Evolutionary conservation across 2,888 invertebrate species (phyloP), one percentile per base, ranked within the genome.

Genomic region (Dromius quadrimaculatus): DNA sequence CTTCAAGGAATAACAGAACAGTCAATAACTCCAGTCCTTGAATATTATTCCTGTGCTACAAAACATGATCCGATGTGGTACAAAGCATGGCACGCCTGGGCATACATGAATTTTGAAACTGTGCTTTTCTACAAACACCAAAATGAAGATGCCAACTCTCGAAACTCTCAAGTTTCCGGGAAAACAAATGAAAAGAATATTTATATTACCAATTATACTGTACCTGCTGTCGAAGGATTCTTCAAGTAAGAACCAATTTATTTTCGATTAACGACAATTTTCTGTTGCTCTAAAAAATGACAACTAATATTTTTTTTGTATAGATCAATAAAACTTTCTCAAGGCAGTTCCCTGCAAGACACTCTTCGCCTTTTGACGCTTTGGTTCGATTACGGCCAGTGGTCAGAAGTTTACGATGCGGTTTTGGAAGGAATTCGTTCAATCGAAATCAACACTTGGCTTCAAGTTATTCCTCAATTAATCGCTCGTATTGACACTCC

Each of bases 11-110:
- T 94, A 61, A 92, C 90, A 72, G 91, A 93, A 76, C 82, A 85
- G 9, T 93, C 94, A 0, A 92, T 95, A 72, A 89, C 90, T 0
- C 86, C 88, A 54, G 90, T 90, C 28, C 79, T 94, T n/a, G 85
- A 88, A 57, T 93, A 92, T 79, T 97, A 94, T 80, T 86, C 88
- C 32, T 86, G 90, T n/a, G 95, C 97, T 0, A 95, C 94, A 0
- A 90, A 91, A 73, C 89, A 92, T 74, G 93, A 96, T 76, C 87
- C 90, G 0, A 89, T 90, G 63, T 98, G 98, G 96, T 95, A 95
- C 81, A 95, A 95, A 84, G 98, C 98, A 0, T 99, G 98, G 98
- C 98, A 99, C 82, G 91, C 96, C 0, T 97, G 95, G 90, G 99
- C 98, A 0, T 96, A 96, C 79, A 97, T 97, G 89, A 98, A 98